A percentile compares a stretch with the other conserved stretches of the same genome.
Conservation (phyloP, 2,113 vertebrate species). For the Hipposideros armiger region DNA sequence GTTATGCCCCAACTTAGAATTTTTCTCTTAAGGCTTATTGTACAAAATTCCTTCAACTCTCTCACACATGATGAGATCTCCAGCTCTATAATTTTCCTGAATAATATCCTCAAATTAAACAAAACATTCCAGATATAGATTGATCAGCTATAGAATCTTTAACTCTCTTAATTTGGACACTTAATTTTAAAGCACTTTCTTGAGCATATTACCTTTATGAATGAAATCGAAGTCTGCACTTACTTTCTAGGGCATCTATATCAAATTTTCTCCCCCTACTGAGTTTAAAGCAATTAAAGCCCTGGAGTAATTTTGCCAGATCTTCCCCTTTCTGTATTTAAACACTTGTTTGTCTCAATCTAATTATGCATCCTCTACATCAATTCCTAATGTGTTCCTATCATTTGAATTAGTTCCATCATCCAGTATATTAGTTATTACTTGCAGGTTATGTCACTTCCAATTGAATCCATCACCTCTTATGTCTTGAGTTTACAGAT, state of each 20-base stretch:
- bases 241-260: not conserved
- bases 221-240: conserved; percentile 10
- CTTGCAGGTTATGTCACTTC: conserved; percentile 19
- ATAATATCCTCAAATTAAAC: not conserved
- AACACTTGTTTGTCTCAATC: not conserved
- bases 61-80: not conserved
- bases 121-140: not conserved
- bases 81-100: not conserved
- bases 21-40: not conserved
- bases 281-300: not conserved
- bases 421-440: not conserved
- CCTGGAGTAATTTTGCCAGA: not conserved
- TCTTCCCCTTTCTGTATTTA: conserved; percentile 26
- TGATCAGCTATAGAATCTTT: not conserved
- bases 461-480: not conserved
- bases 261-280: not conserved
- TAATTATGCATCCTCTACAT: not conserved
- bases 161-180: not conserved
- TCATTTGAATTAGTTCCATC: not conserved
- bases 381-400: not conserved
- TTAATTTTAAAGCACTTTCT: conserved; percentile 46
- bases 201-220: not conserved
- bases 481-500: not conserved
- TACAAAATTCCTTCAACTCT: not conserved
- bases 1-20: not conserved